Conservation (phyloP, 2,888 invertebrate species). For the Esperia sulphurella region DNA sequence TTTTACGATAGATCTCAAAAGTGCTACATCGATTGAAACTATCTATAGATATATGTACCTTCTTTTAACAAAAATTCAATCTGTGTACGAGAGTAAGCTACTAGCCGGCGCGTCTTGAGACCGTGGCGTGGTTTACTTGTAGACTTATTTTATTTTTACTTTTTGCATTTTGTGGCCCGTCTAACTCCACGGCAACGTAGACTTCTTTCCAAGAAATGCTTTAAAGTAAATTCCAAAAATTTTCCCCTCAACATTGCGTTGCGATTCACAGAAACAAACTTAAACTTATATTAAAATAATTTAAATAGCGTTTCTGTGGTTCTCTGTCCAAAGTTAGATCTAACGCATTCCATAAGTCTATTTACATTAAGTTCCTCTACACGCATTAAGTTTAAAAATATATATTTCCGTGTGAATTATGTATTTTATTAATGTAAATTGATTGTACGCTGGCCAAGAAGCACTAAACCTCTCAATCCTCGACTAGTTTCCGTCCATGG, state of each 20-base stretch:
- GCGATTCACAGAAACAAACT: slow-evolving; percentile 67
- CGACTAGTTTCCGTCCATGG: no score
- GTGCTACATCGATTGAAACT: no score
- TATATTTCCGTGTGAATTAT: no score
- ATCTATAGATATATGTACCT: not conserved
- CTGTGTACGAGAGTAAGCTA: not conserved
- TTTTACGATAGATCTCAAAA: no score
- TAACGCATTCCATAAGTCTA: slow-evolving; percentile 52
- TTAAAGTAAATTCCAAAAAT: slow-evolving; percentile 70
- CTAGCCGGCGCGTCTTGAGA: slow-evolving; percentile 4
- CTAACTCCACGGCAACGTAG: slow-evolving; percentile 52
- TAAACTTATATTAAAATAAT: slow-evolving; percentile 68
- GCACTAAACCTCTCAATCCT: no score
- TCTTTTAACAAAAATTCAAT: not conserved
- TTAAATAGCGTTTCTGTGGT: slow-evolving; percentile 66
- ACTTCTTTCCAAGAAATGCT: slow-evolving; percentile 63
- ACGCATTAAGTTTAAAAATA: no score
- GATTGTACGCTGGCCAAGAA: no score
- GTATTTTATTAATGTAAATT: no score
- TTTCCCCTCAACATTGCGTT: slow-evolving; percentile 58
- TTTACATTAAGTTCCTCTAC: no score
- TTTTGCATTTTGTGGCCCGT: slow-evolving; percentile 44
- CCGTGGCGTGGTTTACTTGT: slow-evolving; percentile 30
- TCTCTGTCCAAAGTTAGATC: slow-evolving; percentile 50
- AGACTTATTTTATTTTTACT: slow-evolving; percentile 36